phyloP scores from a whole-genome alignment of 2,888 invertebrate genomes.

The Caenorhabditis macrosperma region DNA sequence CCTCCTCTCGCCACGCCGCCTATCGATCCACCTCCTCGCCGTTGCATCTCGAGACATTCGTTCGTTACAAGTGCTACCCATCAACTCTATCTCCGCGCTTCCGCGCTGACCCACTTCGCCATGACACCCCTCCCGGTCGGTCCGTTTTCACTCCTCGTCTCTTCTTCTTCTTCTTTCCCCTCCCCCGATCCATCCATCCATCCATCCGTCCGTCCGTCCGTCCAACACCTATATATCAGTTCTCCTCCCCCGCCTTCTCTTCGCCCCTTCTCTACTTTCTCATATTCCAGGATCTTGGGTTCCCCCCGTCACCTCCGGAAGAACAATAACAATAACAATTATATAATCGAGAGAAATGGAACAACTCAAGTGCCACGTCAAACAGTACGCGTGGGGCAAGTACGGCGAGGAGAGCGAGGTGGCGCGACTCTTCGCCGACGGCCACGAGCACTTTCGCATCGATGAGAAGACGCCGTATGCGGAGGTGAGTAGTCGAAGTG shows the following conservation, averaged over 20 bases:
- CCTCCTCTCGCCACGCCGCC: too few species aligned
- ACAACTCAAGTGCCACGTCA: conserved; percentile 73
- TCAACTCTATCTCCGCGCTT: conserved; percentile 45
- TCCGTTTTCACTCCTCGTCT: conserved; percentile 42
- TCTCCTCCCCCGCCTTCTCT: neutral
- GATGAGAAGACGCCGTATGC: conserved; percentile 73
- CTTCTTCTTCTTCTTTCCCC: neutral
- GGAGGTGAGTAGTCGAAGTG: conserved; percentile 64
- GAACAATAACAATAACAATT: too few species aligned
- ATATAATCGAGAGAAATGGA: conserved; percentile 64
- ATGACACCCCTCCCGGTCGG: too few species aligned
- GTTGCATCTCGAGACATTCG: too few species aligned
- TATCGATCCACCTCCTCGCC: conserved; percentile 21
- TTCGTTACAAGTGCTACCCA: conserved; percentile 55
- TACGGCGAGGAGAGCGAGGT: conserved; percentile 75
- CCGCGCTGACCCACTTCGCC: conserved; percentile 52
- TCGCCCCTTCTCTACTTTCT: neutral
- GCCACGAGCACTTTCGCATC: conserved; percentile 71
- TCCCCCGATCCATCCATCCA: too few species aligned
- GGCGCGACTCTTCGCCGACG: conserved; percentile 76
- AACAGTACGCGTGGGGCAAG: conserved; percentile 79
- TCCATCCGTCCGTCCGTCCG: too few species aligned
- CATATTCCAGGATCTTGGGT: conserved; percentile 36
- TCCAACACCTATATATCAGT: too few species aligned
- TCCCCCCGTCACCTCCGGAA: neutral